Base-by-base conservation (phyloP, 2,797 vertebrate species). In the Sebastes trivittatus region DNA sequence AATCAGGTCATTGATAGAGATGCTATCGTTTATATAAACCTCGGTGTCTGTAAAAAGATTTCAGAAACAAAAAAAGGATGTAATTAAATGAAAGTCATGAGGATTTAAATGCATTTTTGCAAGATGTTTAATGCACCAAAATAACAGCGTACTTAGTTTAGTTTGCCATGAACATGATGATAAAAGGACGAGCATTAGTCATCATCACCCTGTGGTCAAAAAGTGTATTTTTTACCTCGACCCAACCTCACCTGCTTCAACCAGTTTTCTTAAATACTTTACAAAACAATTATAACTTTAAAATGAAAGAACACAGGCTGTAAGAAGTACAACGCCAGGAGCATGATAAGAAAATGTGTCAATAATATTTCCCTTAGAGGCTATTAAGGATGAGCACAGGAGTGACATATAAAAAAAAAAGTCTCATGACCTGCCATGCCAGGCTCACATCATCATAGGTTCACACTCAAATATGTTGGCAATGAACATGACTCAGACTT, bases 1-100 rank as follows among this genome's bases (percentile, higher is more conserved):
- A 36, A 95, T 84, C 56, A 96, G 83, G 32, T 94, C 92, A 18
- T 69, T 3, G 4, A 96, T 82, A 10, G 94, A 94, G 61, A 95
- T 70, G 22, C 0, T 32, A 1, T 78, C 2, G 0, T 14, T 75
- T 5, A 92, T n/a, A 1, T 6, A 0, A 13, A 83, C 58, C 2
- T 4, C 22, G 2, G 23, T 9, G 8, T 3, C 88, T 92, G 64
- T 32, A 25, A 54, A 72, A 73, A 61, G n/a, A 60, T 7, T 25
- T 10, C 4, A 38, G 25, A 36, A 63, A 4, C 63, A 18, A 74
- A 52, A 58, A 46, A 22, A 36, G 2, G 55, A 7, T 22, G 6
- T 54, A 1, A 46, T 49, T 10, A 30, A 23, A 29, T 32, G 16
- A 54, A 22, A 27, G 2, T 60, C 6, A 13, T 2, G 11, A 25